Percentiles rank a stretch among this genome's conserved stretches.
These are phyloP conservation scores for Tyto alba DNA, from an alignment of 2,113 vertebrate genomes.

Conservation along the genomic window DNA sequence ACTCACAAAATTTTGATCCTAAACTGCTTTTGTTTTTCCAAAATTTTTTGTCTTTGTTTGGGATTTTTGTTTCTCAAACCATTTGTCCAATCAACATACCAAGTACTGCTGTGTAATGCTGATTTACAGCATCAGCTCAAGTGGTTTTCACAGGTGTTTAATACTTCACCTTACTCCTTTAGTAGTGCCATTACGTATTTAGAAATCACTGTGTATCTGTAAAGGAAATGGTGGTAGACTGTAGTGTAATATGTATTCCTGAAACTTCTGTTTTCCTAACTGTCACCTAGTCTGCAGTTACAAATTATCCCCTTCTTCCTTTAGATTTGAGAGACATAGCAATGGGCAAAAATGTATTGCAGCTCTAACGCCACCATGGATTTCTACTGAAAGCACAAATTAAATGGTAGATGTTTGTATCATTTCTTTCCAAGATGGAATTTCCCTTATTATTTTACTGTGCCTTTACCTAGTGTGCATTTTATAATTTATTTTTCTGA, in stretches of 20 bases:
- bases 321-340: neutral
- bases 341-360: neutral
- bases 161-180: neutral
- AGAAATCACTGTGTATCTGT: neutral
- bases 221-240: neutral
- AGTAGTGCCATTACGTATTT: neutral
- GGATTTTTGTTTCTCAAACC: neutral
- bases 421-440: neutral
- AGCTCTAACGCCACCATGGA: neutral
- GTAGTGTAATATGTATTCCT: neutral
- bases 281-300: neutral
- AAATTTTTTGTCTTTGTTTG: neutral
- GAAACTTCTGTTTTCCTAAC: neutral
- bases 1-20: neutral
- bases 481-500: neutral
- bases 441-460: neutral
- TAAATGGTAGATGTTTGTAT: neutral
- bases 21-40: neutral
- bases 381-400: neutral
- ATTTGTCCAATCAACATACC: neutral
- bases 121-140: neutral
- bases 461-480: neutral
- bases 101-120: neutral
- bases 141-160: neutral
- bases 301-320: neutral